Evolutionary conservation across 2,888 invertebrate genomes (phyloP), one percentile per base, ranked within the genome.

Genomic region (Priocnemis perturbator): DNA sequence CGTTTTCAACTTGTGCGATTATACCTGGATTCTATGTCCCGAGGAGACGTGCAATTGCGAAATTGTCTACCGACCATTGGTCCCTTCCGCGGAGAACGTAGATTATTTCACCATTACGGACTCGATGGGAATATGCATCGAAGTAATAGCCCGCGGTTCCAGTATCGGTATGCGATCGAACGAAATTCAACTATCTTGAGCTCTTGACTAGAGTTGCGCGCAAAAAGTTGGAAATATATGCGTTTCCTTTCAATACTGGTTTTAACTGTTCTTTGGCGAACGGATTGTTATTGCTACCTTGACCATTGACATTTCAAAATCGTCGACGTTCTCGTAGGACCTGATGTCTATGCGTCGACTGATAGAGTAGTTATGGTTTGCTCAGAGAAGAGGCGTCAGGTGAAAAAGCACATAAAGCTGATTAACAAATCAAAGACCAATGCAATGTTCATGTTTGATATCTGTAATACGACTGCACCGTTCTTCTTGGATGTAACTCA

Each of bases 401-500:
- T 60, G 1, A 76, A 74, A 20, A 85, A 81, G 17, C 83, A 84
- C 2, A 78, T 90, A 23, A 89, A 87, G 78, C 71, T 90, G 15
- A 80, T 64, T 14, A 90, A 90, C 71, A 64, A 73, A 23, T 87
- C 89, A 0, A 74, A 76, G 17, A 73, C 83, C 19, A 62, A 83
- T 0, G 88, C 89, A 2, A 78, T 63, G 19, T 90, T 87, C 69
- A 83, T 87, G 69, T 88, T 90, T 21, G 89, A 90, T 57, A 66
- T 86, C 2, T 84, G 86, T 59, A 70, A 66, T 21, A 59, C 73
- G 26, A 81, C 85, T 45, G 83, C 81, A 48, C 67, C 85, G 15
- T 90, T 90, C 74, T 82, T 83, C 58, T 72, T 90, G 3, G 81
- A 83, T 60, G 83, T 85, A 15, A 67, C 48, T 5, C 76, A 81